Evolutionary conservation across 2,113 vertebrate genomes (phyloP), one percentile per base, ranked within the genome.

Genomic region (Anguilla rostrata): DNA sequence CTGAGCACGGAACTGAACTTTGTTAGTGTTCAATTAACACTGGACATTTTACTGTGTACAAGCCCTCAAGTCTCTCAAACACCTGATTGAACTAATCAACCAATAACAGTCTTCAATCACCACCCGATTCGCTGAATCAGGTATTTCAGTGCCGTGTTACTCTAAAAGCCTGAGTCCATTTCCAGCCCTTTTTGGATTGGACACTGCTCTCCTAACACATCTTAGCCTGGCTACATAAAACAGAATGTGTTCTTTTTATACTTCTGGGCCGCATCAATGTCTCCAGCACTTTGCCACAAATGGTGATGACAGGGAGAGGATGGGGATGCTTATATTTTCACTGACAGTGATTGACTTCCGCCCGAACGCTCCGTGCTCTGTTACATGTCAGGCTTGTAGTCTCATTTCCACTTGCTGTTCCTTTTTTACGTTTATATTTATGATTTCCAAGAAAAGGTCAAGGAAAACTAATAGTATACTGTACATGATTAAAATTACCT

Each of bases 301-400:
- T 90, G 78, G 86, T 89, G 85, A 89, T 88, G 85, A 92, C 87
- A 88, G 82, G 86, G 80, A 87, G 83, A 78, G 84, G 18, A 14
- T 46, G 43, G 43, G 15, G 83, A 84, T 79, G 83, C 87, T 85
- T 88, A 78, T 71, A 88, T 91, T 91, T 80, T 85, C 90, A 1
- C 78, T 90, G 87, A 91, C 88, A 90, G 86, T 88, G 91, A 91
- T 88, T 91, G 46, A 11, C 0, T 53, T 83, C 75, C 14, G 87
- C 84, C 84, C 87, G 40, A 82, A 86, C 43, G 84, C 81, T 87
- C 83, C 88, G 87, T 84, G 91, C 91, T 89, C 63, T 49, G 26
- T 83, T 2, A 1, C 29, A 56, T 88, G 60, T 39, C 34, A 87
- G 39, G 60, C 89, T 86, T 81, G 11, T 63, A 20, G 34, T 85